phyloP scores from a whole-genome alignment of 2,888 invertebrate genomes.

The Melanchra persicariae region DNA sequence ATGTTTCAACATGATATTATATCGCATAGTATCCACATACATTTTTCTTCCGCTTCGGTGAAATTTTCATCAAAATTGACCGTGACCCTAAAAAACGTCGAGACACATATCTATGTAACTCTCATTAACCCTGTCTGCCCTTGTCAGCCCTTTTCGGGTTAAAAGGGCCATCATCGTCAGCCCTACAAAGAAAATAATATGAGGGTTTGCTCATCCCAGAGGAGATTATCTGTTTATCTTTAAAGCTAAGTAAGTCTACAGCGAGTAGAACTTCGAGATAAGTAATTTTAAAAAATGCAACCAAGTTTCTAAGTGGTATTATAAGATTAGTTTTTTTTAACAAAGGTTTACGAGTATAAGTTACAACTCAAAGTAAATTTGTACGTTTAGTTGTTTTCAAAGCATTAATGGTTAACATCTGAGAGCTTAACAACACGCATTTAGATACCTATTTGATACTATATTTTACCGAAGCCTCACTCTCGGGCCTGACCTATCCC shows the following conservation, averaged over 20 bases:
- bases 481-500: neutral
- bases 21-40: constrained; percentile 11
- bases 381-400: neutral
- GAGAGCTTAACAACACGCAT: neutral
- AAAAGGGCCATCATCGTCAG: constrained; percentile 15
- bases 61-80: constrained; percentile 25
- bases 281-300: constrained; percentile 5
- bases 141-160: constrained; percentile 46
- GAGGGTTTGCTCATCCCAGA: constrained; percentile 7
- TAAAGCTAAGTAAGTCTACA: constrained; percentile 16
- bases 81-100: constrained; percentile 9
- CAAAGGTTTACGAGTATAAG: neutral
- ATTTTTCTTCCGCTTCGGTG: constrained; percentile 25
- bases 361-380: neutral
- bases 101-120: constrained; percentile 30
- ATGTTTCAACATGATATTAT: constrained; percentile 17
- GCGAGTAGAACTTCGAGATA: constrained; percentile 6
- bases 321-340: neutral
- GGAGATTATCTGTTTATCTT: constrained; percentile 24
- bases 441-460: neutral
- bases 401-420: no score
- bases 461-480: neutral
- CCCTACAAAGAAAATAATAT: constrained; percentile 31
- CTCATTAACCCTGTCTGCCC: constrained; percentile 56
- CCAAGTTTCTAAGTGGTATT: neutral